Evolutionary conservation across 2,113 vertebrate species (phyloP), one percentile per base, ranked within the genome.

Genomic region (Plotosus lineatus): DNA sequence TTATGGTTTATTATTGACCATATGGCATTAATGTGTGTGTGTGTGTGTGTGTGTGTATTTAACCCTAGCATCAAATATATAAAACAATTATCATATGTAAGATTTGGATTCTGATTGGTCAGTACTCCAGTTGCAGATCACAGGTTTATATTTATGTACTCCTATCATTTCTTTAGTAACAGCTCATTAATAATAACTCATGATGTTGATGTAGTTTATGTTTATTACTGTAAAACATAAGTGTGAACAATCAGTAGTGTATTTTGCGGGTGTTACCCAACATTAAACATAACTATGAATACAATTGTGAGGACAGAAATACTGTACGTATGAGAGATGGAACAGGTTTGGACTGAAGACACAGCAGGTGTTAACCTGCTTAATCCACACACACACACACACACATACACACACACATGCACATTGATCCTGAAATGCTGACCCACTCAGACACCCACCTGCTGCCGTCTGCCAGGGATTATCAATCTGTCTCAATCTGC

Each of bases 381-480:
- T 86, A 88, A 88, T 74, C 77, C 90, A 88, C 86, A 89, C 79
- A 83, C 85, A 87, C 86, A 82, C 83, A 82, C 69, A 66, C 58
- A 73, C 80, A 71, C 56, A 65, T 56, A 77, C 50, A 79, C 68
- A 69, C 51, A 74, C 79, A 75, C 60, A 53, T 71, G 78, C 51
- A 58, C 36, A n/a, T 48, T 28, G 26, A 31, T 63, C 58, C 60
- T 78, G 78, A 79, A 71, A 69, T 79, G 79, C 76, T 82, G 79
- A 78, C 61, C 46, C 61, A 55, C 55, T 40, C 77, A 79, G 66
- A 79, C 66, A 79, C 66, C 89, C 87, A 86, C 88, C 87, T 88
- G 89, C 89, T 88, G 88, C 79, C 86, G 84, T 89, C 88, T 91
- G 85, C 84, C 31, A 83, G 78, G 88, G 91, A 92, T 93, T 92